Percentiles rank a stretch among this genome's conserved stretches.
These are phyloP conservation scores for Liparis tanakae DNA, from an alignment of 2,797 vertebrate species.

Conservation along the genomic window DNA sequence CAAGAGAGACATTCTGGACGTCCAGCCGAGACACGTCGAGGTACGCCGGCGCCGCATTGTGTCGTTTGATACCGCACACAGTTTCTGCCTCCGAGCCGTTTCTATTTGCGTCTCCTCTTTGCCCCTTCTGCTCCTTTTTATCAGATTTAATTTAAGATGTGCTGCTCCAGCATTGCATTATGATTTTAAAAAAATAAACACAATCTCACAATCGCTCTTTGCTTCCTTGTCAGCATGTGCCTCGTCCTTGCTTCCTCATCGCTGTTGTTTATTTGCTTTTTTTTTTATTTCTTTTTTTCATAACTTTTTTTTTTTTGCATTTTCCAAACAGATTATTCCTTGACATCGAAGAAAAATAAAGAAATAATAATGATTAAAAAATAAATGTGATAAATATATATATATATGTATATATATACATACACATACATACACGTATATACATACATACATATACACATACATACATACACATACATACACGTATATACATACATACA, in stretches of 20 bases:
- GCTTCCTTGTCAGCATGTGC: conserved; percentile 6
- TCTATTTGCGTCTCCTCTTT: conserved; percentile 47
- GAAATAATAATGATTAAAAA: no score
- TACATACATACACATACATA: no score
- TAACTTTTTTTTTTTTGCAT: no score
- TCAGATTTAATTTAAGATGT: conserved; percentile 54
- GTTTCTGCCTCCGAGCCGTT: conserved; percentile 28
- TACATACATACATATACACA: no score
- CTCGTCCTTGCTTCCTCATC: conserved; percentile 35
- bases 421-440: no score
- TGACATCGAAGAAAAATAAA: no score
- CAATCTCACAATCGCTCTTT: conserved; percentile 33
- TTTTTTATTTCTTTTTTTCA: conserved; percentile 54
- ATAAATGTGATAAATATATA: no score
- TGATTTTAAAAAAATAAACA: conserved; percentile 30
- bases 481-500: no score
- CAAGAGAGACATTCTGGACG: conserved; percentile 92
- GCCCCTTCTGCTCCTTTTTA: conserved; percentile 48
- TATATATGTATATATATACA: no score
- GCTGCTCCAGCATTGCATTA: conserved; percentile 42
- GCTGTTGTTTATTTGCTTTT: no score
- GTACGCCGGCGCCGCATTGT: conserved; percentile 68
- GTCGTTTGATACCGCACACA: conserved; percentile 22
- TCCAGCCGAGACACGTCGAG: conserved; percentile 90
- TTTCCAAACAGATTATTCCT: no score